Evolutionary conservation across 2,888 invertebrate species (phyloP).

Genomic region (Synanthedon tipuliformis): DNA sequence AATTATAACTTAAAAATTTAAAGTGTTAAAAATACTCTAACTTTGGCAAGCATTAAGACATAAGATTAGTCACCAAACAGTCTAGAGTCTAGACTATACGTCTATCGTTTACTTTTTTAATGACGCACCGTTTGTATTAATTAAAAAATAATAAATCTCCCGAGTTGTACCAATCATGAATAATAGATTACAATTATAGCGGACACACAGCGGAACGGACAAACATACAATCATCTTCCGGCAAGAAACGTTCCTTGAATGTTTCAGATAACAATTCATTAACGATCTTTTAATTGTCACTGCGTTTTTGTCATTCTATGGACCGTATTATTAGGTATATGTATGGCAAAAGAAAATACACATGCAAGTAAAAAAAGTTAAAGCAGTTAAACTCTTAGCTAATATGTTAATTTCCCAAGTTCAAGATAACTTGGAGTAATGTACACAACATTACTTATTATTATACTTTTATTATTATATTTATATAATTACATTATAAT

Average conservation of each 20-base stretch:
- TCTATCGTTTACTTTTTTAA: not conserved
- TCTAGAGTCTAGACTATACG: not conserved
- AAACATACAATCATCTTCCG: conserved; percentile 9
- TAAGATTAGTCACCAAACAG: not conserved
- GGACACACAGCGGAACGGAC: conserved; percentile 11
- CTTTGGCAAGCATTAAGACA: too few species aligned
- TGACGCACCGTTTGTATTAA: not conserved
- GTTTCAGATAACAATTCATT: not conserved
- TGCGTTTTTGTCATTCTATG: not conserved
- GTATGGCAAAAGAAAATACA: too few species aligned
- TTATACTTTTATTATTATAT: too few species aligned
- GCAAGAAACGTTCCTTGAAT: not conserved
- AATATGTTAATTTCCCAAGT: too few species aligned
- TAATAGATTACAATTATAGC: conserved; percentile 8
- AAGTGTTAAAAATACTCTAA: too few species aligned
- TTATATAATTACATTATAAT: too few species aligned
- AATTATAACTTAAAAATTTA: too few species aligned
- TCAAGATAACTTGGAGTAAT: too few species aligned
- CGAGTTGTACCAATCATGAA: conserved; percentile 8
- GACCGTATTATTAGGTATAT: too few species aligned
- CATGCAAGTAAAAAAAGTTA: too few species aligned
- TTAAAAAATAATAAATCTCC: not conserved
- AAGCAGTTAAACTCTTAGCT: too few species aligned
- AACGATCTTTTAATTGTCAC: not conserved
- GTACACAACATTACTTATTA: too few species aligned